Conservation (phyloP, 2,797 vertebrate genomes). For the Caiman crocodilus region DNA sequence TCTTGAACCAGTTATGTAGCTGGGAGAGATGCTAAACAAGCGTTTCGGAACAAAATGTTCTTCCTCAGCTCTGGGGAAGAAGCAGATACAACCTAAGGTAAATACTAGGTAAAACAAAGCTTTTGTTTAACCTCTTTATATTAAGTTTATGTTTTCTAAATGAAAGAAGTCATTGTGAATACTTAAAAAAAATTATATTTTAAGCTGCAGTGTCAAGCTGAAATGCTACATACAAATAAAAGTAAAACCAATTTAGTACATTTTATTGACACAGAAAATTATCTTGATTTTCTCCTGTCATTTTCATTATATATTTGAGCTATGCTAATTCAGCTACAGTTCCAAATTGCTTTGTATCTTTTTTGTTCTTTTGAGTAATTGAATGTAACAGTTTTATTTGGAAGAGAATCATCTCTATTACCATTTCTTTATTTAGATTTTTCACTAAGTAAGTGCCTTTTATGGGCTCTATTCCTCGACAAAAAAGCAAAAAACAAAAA, state of each 20-base stretch:
- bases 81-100: too few species aligned
- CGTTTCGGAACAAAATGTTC: too few species aligned
- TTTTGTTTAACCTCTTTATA: not conserved
- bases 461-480: not conserved
- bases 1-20: too few species aligned
- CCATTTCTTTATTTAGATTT: conserved; percentile 6
- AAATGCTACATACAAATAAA: not conserved
- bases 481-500: not conserved
- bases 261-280: not conserved
- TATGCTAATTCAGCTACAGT: conserved; percentile 8
- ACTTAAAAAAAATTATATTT: not conserved
- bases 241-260: not conserved
- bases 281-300: not conserved
- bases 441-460: not conserved
- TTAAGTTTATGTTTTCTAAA: not conserved
- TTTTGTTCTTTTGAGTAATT: fast-evolving
- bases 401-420: not conserved
- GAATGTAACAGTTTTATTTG: not conserved
- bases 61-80: too few species aligned
- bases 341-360: not conserved
- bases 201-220: not conserved
- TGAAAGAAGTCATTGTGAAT: conserved; percentile 1
- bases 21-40: too few species aligned
- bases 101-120: too few species aligned
- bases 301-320: not conserved